Evolutionary conservation across 1,140 invertebrate species (phyloP), one percentile per base, ranked within the genome.

Genomic region (Meloidogyne hapla): DNA sequence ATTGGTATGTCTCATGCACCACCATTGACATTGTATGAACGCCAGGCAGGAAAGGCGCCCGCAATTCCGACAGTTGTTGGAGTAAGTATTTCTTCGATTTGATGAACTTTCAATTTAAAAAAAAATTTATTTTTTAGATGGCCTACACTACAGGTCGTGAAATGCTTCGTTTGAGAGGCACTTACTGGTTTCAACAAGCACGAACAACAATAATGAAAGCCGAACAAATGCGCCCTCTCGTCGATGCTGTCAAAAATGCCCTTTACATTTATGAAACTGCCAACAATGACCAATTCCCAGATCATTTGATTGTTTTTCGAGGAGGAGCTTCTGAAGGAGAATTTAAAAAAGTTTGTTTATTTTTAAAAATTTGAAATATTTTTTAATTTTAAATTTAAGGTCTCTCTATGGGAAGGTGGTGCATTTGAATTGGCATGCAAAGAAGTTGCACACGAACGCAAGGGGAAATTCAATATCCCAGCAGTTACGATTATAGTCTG

Each of bases 41-140:
- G 77, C 25, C 64, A 77, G 18, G 42, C 65, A 6, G 77, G 75
- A 5, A 65, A 69, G 45, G 56, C 64, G 0, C 56, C 62, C 3
- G 63, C 64, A 1, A 68, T 67, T 48, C 77, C 77, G 13, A 78
- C 76, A 9, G 65, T 78, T 79, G 76, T 78, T 25, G 77, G 77
- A 12, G 77, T 78, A 63, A 74, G 77, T 69, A 23, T 75, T 74
- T 21, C 74, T 15, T 33, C 3, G 8, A 33, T 33, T 2, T 74
- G n/a, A n/a, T n/a, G n/a, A n/a, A n/a, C n/a, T 75, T 75, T 42
- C n/a, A 66, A 13, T 1, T 18, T 21, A 66, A 5, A 4, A 66
- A 66, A n/a, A 4, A n/a, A 2, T 66, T 66, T 40, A 18, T 18
- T 66, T 40, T 40, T 6, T 38, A 78, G 77, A 78, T 78, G 77